Evolutionary conservation across 92 coral and sea anemone genomes (phyloP).

Genomic region (Palythoa grandiflora): DNA sequence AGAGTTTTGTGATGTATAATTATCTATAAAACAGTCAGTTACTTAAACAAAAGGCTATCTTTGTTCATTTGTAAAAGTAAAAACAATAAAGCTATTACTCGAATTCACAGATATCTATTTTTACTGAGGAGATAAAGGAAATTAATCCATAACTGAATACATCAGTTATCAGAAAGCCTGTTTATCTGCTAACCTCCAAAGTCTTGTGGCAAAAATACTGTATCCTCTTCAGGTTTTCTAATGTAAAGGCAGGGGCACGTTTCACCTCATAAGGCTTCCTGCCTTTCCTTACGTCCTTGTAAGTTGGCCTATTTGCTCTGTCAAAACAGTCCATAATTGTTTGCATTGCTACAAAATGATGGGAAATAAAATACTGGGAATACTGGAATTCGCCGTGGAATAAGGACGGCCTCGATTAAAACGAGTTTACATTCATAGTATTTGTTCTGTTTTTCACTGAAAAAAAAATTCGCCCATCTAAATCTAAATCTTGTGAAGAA

Average conservation of each 20-base stretch:
- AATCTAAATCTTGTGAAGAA: slow-evolving; percentile 39
- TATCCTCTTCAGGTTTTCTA: neutral
- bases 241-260: slow-evolving; percentile 15
- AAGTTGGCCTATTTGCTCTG: slow-evolving; percentile 42
- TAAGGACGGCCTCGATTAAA: slow-evolving; percentile 41
- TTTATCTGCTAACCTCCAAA: slow-evolving; percentile 3
- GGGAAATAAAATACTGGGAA: slow-evolving; percentile 43
- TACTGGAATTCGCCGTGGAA: slow-evolving; percentile 22
- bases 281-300: neutral
- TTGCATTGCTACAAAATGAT: slow-evolving; percentile 30
- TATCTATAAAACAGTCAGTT: neutral
- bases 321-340: slow-evolving; percentile 4
- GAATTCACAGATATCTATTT: neutral
- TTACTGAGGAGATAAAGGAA: neutral
- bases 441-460: slow-evolving; percentile 17
- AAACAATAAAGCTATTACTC: neutral
- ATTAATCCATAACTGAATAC: neutral
- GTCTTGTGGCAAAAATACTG: neutral
- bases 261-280: slow-evolving; percentile 5
- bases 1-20: neutral
- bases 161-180: neutral
- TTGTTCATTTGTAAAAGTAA: no score
- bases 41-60: neutral
- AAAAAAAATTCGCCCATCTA: slow-evolving; percentile 32
- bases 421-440: slow-evolving; percentile 38